Percentiles rank a stretch among this genome's conserved stretches.
Conservation (phyloP, 2,888 invertebrate species). For the Morpho deidamia region DNA sequence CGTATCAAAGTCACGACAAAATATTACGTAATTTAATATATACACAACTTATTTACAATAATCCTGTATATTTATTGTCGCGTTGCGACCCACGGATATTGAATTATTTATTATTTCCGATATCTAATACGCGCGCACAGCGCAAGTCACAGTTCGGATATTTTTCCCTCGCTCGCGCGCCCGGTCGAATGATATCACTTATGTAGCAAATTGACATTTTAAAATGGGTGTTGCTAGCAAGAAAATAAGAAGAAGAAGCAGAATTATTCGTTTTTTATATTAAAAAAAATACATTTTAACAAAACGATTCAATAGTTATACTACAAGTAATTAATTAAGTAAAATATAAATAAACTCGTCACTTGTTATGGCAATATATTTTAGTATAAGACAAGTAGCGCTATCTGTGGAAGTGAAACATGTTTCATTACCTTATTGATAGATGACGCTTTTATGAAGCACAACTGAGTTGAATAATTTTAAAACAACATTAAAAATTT, state of each 20-base stretch:
- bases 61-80: constrained; percentile 20
- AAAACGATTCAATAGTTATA: too few relatives aligned
- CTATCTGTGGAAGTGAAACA: background rate
- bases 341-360: too few relatives aligned
- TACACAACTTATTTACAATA: constrained; percentile 2
- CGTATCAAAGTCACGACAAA: constrained; percentile 3
- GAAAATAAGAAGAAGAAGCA: too few relatives aligned
- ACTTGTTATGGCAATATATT: background rate
- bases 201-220: constrained; percentile 3
- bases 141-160: constrained; percentile 12
- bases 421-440: background rate
- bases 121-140: constrained; percentile 18
- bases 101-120: constrained; percentile 10
- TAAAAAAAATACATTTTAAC: too few relatives aligned
- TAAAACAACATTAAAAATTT: too few relatives aligned
- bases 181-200: background rate
- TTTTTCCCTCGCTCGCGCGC: constrained; percentile 15
- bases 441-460: background rate
- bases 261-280: too few relatives aligned
- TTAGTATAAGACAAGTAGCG: background rate
- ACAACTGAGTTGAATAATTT: too few relatives aligned
- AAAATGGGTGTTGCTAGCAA: background rate
- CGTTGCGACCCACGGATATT: constrained; percentile 11
- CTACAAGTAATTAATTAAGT: too few relatives aligned
- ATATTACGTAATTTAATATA: constrained; percentile 22